Evolutionary conservation across 2,888 invertebrate genomes (phyloP), one percentile per base, ranked within the genome.

Genomic region (Drosophila sordidapex): DNA sequence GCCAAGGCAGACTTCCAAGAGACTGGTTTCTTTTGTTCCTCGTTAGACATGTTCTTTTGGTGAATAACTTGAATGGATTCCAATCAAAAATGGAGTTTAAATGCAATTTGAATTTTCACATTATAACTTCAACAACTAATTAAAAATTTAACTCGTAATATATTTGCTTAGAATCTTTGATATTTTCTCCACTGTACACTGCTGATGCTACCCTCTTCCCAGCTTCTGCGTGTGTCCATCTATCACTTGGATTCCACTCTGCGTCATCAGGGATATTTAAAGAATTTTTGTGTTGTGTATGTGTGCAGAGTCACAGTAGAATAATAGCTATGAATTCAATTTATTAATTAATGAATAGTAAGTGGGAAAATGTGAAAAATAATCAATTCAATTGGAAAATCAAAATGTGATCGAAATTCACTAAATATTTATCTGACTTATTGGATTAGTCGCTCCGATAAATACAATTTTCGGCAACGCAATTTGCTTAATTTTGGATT

Each of bases 401-500:
- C 8, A 49, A 52, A 27, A 56, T 59, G 43, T 56, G 8, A 59
- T 70, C 38, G 40, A 60, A 48, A 60, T 58, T 57, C n/a, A 48
- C 61, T 40, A 63, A 76, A 76, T 61, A 76, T 53, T 60, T 58
- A 64, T n/a, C 13, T 51, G 10, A 35, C 56, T 70, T 48, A 80
- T 76, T 67, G 54, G 54, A 76, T 71, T 64, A 66, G 57, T 25
- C 66, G 36, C 52, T 31, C 27, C 65, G 52, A 57, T 65, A 59
- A 54, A 59, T 29, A 33, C 43, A 40, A 69, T 60, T 79, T 53
- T 53, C 43, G 46, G 69, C 54, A 68, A 43, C 62, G 62, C 62
- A 38, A 77, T 78, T 72, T 79, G 59, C 67, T 36, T 82, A 68
- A 74, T 74, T 82, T 67, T 25, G 25, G 29, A 75, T 78, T 77